phyloP scores from a whole-genome alignment of 2,888 invertebrate species.

The Stratiomys singularior region DNA sequence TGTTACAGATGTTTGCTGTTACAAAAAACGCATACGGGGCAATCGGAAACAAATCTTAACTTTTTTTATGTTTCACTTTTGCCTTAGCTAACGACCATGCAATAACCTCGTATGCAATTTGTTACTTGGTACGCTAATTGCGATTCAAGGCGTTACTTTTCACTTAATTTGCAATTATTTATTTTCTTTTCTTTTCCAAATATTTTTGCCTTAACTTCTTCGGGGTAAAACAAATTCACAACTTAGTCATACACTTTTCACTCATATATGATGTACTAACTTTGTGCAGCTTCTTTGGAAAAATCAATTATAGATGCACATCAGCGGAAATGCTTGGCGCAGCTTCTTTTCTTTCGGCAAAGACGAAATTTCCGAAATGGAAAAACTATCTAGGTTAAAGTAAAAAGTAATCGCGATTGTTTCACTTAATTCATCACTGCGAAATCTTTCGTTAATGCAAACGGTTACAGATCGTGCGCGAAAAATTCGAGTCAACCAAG shows the following conservation, averaged over 20 bases:
- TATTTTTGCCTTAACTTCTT: background rate
- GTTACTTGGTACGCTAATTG: background rate
- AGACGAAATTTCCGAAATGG: background rate
- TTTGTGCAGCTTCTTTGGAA: background rate
- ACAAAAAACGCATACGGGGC: background rate
- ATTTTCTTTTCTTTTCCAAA: background rate
- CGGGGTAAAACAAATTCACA: background rate
- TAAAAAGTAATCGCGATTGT: background rate
- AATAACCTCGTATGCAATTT: no score
- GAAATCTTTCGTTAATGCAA: background rate
- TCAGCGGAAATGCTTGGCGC: background rate
- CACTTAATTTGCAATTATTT: conserved; percentile 2
- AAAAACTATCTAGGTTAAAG: background rate
- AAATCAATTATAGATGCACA: background rate
- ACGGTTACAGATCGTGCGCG: background rate
- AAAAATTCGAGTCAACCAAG: background rate
- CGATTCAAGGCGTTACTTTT: background rate
- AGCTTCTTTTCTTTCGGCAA: background rate
- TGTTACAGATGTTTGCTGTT: background rate
- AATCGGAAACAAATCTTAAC: background rate
- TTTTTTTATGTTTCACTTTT: conserved; percentile 21
- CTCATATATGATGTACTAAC: background rate
- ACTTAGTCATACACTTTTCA: conserved; percentile 35
- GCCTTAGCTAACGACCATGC: background rate
- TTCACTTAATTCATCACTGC: background rate